Conservation (phyloP, 1,140 invertebrate genomes). For the Eupristina koningsbergeri region DNA sequence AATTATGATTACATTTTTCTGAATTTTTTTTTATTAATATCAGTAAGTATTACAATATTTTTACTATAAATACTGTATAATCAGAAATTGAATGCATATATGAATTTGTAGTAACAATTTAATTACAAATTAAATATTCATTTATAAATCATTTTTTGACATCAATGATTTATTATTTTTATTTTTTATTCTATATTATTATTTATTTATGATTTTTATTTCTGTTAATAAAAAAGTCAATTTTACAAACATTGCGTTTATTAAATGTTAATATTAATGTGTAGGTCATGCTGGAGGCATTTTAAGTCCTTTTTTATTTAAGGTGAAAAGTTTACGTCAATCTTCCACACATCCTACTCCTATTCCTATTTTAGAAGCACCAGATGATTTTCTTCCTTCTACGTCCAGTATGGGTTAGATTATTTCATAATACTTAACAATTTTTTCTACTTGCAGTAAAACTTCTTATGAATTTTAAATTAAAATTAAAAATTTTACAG, state of each 20-base stretch:
- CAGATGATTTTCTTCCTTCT: constrained; percentile 19
- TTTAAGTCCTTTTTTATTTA: constrained; percentile 24
- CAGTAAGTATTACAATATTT: neutral
- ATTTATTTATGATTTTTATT: no score
- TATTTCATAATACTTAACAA: neutral
- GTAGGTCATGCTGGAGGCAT: constrained; percentile 25
- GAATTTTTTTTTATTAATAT: no score
- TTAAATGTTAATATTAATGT: constrained; percentile 11
- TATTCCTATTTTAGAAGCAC: constrained; percentile 14
- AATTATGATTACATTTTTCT: no score
- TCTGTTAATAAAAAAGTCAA: no score
- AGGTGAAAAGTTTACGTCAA: constrained; percentile 15
- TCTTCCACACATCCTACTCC: constrained; percentile 3
- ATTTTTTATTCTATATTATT: no score
- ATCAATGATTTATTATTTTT: no score
- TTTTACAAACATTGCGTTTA: neutral
- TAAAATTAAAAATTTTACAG: no score
- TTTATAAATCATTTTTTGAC: no score
- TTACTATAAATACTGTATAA: neutral
- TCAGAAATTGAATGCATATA: no score
- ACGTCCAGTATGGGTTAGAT: constrained; percentile 41
- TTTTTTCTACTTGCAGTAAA: neutral
- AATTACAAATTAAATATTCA: no score
- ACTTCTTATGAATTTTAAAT: no score
- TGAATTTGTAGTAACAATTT: no score